phyloP scores from a whole-genome alignment of 2,797 vertebrate species.

The Gymnodraco acuticeps region DNA sequence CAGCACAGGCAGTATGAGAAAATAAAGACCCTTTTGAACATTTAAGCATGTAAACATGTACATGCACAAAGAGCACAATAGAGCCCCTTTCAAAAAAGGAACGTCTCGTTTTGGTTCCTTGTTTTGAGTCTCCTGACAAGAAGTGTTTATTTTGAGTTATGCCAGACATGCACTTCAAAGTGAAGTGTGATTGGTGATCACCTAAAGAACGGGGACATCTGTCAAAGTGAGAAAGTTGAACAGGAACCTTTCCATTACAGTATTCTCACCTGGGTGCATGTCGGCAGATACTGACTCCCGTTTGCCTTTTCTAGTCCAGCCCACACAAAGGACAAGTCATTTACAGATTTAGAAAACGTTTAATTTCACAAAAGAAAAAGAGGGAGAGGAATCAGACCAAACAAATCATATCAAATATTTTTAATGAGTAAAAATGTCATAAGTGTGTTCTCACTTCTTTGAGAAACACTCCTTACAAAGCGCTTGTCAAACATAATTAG shows the following conservation, averaged over 20 bases:
- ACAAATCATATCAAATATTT: slow-evolving; percentile 51
- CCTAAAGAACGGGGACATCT: not conserved
- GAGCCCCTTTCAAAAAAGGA: not conserved
- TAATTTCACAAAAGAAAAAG: slow-evolving; percentile 75
- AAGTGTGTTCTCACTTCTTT: slow-evolving; percentile 19
- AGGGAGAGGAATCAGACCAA: slow-evolving; percentile 28
- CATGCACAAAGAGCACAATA: no score
- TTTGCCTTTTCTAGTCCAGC: not conserved
- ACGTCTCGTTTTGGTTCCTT: slow-evolving; percentile 53
- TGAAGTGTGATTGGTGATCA: not conserved
- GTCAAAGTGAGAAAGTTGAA: not conserved
- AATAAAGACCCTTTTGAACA: no score
- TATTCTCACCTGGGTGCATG: not conserved
- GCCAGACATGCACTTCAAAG: not conserved
- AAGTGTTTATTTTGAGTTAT: slow-evolving; percentile 30
- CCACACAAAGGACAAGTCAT: not conserved
- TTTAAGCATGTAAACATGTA: no score
- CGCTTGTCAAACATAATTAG: slow-evolving; percentile 27
- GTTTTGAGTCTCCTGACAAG: slow-evolving; percentile 57
- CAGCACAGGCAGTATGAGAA: no score
- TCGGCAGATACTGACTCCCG: not conserved
- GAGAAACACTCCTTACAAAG: slow-evolving; percentile 7
- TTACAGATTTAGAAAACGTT: slow-evolving; percentile 67
- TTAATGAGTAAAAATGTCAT: slow-evolving; percentile 53
- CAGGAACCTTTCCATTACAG: not conserved